Evolutionary conservation across 2,113 vertebrate species (phyloP).

Genomic region (Percopsis transmontana): DNA sequence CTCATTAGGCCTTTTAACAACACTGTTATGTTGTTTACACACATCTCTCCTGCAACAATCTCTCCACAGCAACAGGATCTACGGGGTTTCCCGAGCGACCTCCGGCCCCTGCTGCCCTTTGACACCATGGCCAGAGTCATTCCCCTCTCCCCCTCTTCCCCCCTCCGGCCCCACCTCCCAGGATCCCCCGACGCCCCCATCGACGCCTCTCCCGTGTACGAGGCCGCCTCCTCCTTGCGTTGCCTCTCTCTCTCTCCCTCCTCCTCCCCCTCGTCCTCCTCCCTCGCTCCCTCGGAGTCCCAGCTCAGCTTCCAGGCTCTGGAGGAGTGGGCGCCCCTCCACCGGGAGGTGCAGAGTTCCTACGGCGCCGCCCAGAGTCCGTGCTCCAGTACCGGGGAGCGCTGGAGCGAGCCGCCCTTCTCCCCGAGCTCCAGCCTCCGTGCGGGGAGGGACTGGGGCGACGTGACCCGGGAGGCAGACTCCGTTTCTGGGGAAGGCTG

Average conservation of each 20-base stretch:
- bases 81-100: constrained; percentile 40
- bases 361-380: constrained; percentile 62
- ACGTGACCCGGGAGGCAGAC: constrained; percentile 58
- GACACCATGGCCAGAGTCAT: constrained; percentile 18
- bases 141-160: constrained; percentile 51
- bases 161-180: constrained; percentile 72
- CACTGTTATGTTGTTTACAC: too few species aligned
- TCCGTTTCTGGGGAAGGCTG: constrained; percentile 53
- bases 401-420: constrained; percentile 69
- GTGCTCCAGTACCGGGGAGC: constrained; percentile 48
- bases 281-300: constrained; percentile 68
- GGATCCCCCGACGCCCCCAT: constrained; percentile 58
- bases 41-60: too few species aligned
- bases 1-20: too few species aligned
- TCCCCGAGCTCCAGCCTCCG: constrained; percentile 38
- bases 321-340: constrained; percentile 49
- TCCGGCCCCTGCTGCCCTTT: constrained; percentile 40
- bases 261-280: constrained; percentile 68
- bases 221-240: constrained; percentile 67
- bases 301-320: constrained; percentile 56
- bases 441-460: constrained; percentile 4
- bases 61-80: constrained; percentile 70
- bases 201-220: constrained; percentile 17
- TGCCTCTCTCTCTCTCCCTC: constrained; percentile 69
- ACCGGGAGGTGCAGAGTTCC: constrained; percentile 67